Evolutionary conservation across 2,888 invertebrate genomes (phyloP).

Genomic region (Leptinotarsa tumamoca): DNA sequence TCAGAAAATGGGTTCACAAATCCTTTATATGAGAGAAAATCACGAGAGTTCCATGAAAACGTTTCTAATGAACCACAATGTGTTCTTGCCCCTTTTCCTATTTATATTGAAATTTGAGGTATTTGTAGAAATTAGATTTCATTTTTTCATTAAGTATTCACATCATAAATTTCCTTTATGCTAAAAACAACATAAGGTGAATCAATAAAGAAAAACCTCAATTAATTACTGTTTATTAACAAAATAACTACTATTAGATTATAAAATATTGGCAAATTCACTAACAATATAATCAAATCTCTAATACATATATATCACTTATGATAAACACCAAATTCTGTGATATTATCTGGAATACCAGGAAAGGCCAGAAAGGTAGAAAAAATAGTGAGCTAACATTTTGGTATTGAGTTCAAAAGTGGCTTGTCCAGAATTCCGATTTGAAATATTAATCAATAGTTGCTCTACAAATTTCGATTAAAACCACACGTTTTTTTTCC

Average conservation of each 20-base stretch:
- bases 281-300: conserved; percentile 17
- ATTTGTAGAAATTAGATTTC: too few relatives aligned
- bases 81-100: too few relatives aligned
- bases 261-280: conserved; percentile 20
- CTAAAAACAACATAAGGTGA: not conserved
- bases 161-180: not conserved
- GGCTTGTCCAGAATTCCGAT: not conserved
- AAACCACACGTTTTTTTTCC: too few relatives aligned
- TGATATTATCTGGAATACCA: conserved; percentile 5
- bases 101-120: too few relatives aligned
- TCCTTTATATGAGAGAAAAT: too few relatives aligned
- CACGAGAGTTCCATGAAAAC: too few relatives aligned
- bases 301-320: conserved; percentile 10
- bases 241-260: conserved; percentile 16
- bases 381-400: not conserved
- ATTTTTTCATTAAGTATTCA: too few relatives aligned
- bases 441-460: too few relatives aligned
- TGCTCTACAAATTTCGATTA: too few relatives aligned
- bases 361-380: conserved; percentile 9
- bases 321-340: conserved; percentile 1
- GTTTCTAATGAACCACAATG: too few relatives aligned
- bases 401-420: not conserved
- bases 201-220: not conserved
- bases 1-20: too few relatives aligned
- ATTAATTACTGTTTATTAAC: conserved; percentile 17